Evolutionary conservation across 2,888 invertebrate species (phyloP), one percentile per base, ranked within the genome.

Genomic region (Nephrotoma flavescens): DNA sequence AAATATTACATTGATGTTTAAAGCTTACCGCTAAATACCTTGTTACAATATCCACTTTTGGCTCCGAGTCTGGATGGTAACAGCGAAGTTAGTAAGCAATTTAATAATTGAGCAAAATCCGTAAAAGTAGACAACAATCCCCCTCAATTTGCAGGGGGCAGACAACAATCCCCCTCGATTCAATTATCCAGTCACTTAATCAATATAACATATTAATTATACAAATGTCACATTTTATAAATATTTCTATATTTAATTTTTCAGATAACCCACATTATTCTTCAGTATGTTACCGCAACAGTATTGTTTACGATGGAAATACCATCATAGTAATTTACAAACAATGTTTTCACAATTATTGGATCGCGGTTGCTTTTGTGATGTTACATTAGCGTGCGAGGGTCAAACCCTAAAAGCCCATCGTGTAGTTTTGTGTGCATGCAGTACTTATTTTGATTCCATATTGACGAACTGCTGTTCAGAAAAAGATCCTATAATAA

Each of bases 261-360:
- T 4, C 71, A 71, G 71, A 71, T 71, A 71, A 71, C 19, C 31
- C 4, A 31, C 19, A 71, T 31, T 15, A n/a, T 11, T 47, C 47
- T 57, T 71, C 71, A 87, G 87, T 47, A 96, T 96, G 96, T 93
- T 95, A 92, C 95, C 96, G 87, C 97, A 97, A 92, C 97, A 97
- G 92, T 97, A 97, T 93, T 97, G 97, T 91, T 93, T 97, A 89
- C 93, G 97, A 92, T 97, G 97, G 97, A 97, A 97, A 90, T 97
- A 97, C 92, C 97, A 97, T 92, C 97, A 97, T 92, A 95, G 96
- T 88, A 97, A 97, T 91, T 93, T 97, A 88, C 96, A 97, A 93
- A 96, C 95, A 45, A 97, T 97, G 95, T 97, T 97, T 92, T 96
- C 96, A 87, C 96, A 96, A 91, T 93, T 98, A 87, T 92, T 97